Evolutionary conservation across 2,888 invertebrate genomes (phyloP), one percentile per base, ranked within the genome.

Genomic region (Chrysolina americana): DNA sequence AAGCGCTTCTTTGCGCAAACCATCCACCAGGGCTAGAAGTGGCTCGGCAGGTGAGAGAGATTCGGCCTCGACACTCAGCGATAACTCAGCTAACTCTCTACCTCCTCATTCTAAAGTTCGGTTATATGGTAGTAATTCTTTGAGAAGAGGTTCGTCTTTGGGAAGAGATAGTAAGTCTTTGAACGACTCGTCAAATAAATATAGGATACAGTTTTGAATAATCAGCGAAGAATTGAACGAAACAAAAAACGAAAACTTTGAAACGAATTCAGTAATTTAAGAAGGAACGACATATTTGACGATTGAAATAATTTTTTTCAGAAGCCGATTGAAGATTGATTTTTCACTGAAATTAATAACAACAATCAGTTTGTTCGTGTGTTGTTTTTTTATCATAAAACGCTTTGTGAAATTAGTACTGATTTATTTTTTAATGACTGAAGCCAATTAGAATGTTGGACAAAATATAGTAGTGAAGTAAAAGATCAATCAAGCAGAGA

Each of bases 171-270:
- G 86, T 74, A 88, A 89, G 80, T 84, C 84, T 65, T 86, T 86
- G 70, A 85, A 85, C 59, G 88, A 88, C 75, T 90, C 91, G 53
- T 87, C 91, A 73, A 93, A 92, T 85, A 93, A 93, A 86, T 94
- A 94, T 86, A 91, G 94, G 76, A 94, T 94, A 84, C 94, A 94
- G 85, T 94, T 94, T 87, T 94, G 74, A 89, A 41, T 0, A 11
- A 64, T 21, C 56, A 5, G n/a, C n/a, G 70, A 63, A n/a, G 17
- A 21, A 41, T 64, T 41, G 9, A 13, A 64, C 23, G 50, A 50
- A 59, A 28, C n/a, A 17, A 17, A 36, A 36, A 59, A 36, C 64
- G 64, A 64, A 64, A 44, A 15, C 2, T 13, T 44, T 44, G 53
- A 53, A 53, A 53, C 53, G 53, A 53, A 53, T 53, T 53, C 21